Evolutionary conservation across 2,113 vertebrate species (phyloP), one percentile per base, ranked within the genome.

Genomic region (Coptodon rendalli): DNA sequence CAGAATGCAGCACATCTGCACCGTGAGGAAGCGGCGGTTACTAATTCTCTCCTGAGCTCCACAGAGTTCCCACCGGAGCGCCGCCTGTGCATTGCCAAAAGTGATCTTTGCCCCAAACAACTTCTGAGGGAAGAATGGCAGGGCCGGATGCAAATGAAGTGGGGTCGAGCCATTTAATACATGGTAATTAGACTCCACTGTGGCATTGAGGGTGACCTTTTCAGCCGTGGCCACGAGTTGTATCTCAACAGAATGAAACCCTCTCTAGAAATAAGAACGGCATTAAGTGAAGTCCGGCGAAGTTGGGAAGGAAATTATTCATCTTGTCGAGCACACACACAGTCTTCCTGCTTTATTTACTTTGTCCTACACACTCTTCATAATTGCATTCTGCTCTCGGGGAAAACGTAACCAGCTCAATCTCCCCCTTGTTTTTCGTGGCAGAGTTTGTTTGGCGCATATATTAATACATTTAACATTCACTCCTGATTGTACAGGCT

Each of bases 401-500:
- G 92, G 78, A 93, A 89, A 87, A 90, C 16, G 22, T 81, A 89
- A 85, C 85, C 86, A 84, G 88, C 93, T 90, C 91, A 90, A 84
- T 95, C 57, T 86, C 63, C 57, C 73, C 40, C 61, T 50, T 76
- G 43, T 91, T 89, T 90, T 88, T 90, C 68, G 84, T 87, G 81
- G 81, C 52, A 76, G 63, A 83, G 78, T 93, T 93, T 93, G 86
- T 89, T 92, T 90, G 86, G 9, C 34, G 89, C 89, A 92, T 92
- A 94, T 90, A 89, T 95, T 89, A 92, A 96, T 95, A 92, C 86
- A 91, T 94, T 91, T 63, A 92, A 92, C 91, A 56, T 84, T 56
- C 84, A 82, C 88, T 82, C 85, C 79, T 94, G 92, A 92, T 94
- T 90, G 84, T 90, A 45, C 86, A 40, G 73, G 76, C 76, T 82